A percentile compares a stretch with the other conserved stretches of the same genome.
phyloP scores from a whole-genome alignment of 2,888 invertebrate genomes.

The Drosophila kokeensis region DNA sequence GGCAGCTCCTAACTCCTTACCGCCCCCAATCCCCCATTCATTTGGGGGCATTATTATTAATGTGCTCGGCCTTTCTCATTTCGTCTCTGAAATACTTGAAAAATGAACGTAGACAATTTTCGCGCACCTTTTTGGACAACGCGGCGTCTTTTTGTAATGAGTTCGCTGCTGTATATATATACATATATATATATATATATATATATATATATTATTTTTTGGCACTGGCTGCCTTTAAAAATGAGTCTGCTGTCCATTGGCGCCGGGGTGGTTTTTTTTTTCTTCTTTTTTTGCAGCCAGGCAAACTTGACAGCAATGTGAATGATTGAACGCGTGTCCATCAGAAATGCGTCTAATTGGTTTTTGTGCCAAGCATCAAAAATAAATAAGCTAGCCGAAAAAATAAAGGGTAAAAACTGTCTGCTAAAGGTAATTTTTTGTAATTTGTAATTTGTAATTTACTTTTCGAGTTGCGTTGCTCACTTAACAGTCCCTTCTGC shows the following conservation, averaged over 20 bases:
- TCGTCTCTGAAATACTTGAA: constrained; percentile 63
- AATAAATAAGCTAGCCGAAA: constrained; percentile 29
- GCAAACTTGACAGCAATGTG: constrained; percentile 74
- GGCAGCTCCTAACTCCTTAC: constrained; percentile 2
- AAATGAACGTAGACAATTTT: constrained; percentile 67
- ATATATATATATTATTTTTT: constrained; percentile 34
- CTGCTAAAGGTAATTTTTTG: constrained; percentile 73
- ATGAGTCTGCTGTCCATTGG: constrained; percentile 37
- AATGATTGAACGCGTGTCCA: constrained; percentile 82
- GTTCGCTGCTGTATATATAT: constrained; percentile 52
- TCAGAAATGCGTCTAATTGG: constrained; percentile 81
- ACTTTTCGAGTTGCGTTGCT: constrained; percentile 50
- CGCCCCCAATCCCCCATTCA: neutral
- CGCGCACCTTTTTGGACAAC: constrained; percentile 60
- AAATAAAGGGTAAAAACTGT: constrained; percentile 54
- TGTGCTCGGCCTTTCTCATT: constrained; percentile 57
- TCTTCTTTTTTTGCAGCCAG: constrained; percentile 40
- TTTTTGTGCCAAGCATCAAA: constrained; percentile 52
- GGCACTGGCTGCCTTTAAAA: constrained; percentile 51
- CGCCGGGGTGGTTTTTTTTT: constrained; percentile 36
- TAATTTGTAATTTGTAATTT: constrained; percentile 32
- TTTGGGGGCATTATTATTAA: constrained; percentile 66
- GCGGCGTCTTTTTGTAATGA: constrained; percentile 57
- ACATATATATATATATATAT: neutral
- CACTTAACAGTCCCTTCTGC: constrained; percentile 20